Percentiles rank a stretch among this genome's conserved stretches.
phyloP scores from a whole-genome alignment of 2,888 invertebrate genomes.

The Ceratothoa steindachneri region DNA sequence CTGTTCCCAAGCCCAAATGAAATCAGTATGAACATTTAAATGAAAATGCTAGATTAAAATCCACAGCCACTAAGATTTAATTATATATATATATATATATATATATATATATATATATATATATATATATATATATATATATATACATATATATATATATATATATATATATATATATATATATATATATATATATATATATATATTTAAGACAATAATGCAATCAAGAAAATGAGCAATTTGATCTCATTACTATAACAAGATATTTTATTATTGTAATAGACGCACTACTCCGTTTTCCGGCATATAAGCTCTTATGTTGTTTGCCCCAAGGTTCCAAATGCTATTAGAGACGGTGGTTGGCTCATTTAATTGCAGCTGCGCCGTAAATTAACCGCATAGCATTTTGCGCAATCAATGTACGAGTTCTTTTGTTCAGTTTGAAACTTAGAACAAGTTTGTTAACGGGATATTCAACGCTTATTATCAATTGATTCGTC shows the following conservation, averaged over 20 bases:
- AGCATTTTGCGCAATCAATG: no score
- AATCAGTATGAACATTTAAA: background rate
- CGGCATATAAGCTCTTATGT: no score
- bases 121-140: constrained; percentile 33
- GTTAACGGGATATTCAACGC: no score
- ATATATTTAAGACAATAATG: background rate
- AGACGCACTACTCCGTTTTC: no score
- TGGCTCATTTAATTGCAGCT: no score
- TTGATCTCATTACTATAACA: background rate
- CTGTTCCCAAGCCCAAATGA: background rate
- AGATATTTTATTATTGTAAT: no score
- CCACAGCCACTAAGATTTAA: background rate
- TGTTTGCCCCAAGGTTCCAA: no score
- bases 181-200: constrained; percentile 19
- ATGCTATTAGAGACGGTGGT: no score
- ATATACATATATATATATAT: constrained; percentile 24
- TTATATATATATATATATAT: constrained; percentile 17
- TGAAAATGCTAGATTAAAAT: background rate
- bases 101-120: constrained; percentile 31
- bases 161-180: constrained; percentile 24
- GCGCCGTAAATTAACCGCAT: no score
- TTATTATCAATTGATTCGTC: no score
- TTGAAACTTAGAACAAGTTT: no score
- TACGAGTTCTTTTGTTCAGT: no score
- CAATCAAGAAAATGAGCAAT: background rate